Evolutionary conservation across 2,888 invertebrate species (phyloP).

Genomic region (Agrotis exclamationis): DNA sequence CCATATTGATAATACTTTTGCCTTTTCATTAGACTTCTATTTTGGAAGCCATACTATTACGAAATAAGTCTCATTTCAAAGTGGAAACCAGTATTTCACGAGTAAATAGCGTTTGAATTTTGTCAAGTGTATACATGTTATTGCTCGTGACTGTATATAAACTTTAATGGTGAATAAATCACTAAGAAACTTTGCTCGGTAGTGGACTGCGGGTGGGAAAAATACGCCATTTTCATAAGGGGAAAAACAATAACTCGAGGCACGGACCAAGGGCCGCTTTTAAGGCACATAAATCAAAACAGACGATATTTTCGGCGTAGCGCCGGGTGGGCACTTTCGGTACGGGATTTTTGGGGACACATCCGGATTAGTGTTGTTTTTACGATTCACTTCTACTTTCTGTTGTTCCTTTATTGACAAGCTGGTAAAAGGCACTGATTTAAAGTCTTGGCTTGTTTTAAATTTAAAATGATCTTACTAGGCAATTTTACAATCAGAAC

Average conservation of each 20-base stretch:
- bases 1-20: too few relatives aligned
- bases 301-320: slow-evolving; percentile 85
- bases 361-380: slow-evolving; percentile 88
- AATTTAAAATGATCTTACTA: slow-evolving; percentile 34
- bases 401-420: slow-evolving; percentile 81
- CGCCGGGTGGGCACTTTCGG: slow-evolving; percentile 82
- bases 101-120: too few relatives aligned
- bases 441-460: slow-evolving; percentile 63
- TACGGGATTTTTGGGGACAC: slow-evolving; percentile 83
- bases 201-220: slow-evolving; percentile 80
- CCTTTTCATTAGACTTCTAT: too few relatives aligned
- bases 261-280: slow-evolving; percentile 86
- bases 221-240: slow-evolving; percentile 88
- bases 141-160: too few relatives aligned
- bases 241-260: slow-evolving; percentile 88
- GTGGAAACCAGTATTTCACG: too few relatives aligned
- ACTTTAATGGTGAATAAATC: slow-evolving; percentile 83
- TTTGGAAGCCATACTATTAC: too few relatives aligned
- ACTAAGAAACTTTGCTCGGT: slow-evolving; percentile 78
- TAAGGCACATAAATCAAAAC: slow-evolving; percentile 90
- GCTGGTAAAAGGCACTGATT: slow-evolving; percentile 75
- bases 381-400: slow-evolving; percentile 85
- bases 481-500: background rate
- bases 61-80: too few relatives aligned
- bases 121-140: too few relatives aligned